These are phyloP conservation scores for Magallana ariakensis DNA, from an alignment of 1,140 invertebrate species.

Conservation along the genomic window DNA sequence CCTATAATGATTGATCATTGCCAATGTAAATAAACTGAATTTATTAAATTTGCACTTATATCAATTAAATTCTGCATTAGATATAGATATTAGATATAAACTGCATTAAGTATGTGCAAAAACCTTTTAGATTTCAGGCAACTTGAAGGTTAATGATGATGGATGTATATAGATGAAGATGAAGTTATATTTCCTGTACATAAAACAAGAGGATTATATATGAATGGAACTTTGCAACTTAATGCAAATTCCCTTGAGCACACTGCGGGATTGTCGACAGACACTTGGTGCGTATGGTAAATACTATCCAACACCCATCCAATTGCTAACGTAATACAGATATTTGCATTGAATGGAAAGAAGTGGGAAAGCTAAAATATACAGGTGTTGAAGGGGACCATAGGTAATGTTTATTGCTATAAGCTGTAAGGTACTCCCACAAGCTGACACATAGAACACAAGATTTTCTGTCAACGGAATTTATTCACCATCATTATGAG, in stretches of 20 bases:
- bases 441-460: neutral
- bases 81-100: no score
- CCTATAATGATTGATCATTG: no score
- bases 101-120: neutral
- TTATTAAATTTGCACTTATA: no score
- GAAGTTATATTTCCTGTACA: neutral
- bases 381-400: neutral
- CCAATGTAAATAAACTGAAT: no score
- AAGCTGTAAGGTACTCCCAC: neutral
- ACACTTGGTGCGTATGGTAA: neutral
- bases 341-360: neutral
- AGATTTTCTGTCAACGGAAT: neutral
- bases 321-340: neutral
- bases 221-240: no score
- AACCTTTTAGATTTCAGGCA: neutral
- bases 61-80: no score
- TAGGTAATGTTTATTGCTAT: neutral
- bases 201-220: no score
- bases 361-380: neutral
- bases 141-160: conserved; percentile 20
- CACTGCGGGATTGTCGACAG: neutral
- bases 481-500: neutral
- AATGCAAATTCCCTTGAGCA: neutral
- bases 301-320: neutral
- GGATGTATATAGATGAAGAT: neutral